Evolutionary conservation across 2,113 vertebrate genomes (phyloP), one percentile per base, ranked within the genome.

Genomic region (Proteles cristata): DNA sequence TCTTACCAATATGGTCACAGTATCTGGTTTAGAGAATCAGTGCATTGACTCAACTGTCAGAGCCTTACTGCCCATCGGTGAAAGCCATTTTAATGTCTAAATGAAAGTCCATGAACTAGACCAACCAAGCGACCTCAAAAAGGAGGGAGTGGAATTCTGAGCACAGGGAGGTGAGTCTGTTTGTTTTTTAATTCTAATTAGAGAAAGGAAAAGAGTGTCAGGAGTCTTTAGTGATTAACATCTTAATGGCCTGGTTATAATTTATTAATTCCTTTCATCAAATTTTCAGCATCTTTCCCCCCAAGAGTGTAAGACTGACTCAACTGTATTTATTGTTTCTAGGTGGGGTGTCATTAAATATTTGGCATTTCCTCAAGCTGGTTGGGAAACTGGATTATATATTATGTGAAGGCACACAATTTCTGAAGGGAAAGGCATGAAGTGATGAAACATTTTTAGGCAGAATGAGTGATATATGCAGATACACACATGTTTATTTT

Each of bases 241-340:
- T 99, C 98, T 99, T 99, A 99, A 99, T 98, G 99, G 98, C 98
- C 97, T 98, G 98, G 98, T 99, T 99, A 99, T 99, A 98, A 99
- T 99, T 99, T 99, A 99, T 99, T 99, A 99, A 99, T 99, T 98
- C 97, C 94, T 98, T 98, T 99, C 98, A 99, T 99, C 98, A 99
- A 99, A 99, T 98, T 99, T 99, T 99, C 98, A 99, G 97, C 97
- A 98, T 97, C 85, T 95, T 74, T 98, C 99, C 98, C 99, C 98
- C 98, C 98, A 96, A 98, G 99, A 99, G 98, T 98, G 98, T 98
- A 98, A 98, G 97, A 98, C 96, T 97, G 53, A 98, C 98, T 99
- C 98, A 98, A 98, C 98, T 98, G 98, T 99, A 99, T 99, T 99
- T 99, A 99, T 99, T 99, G 98, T 99, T 99, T 99, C 98, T 98